Base-by-base conservation (phyloP, 2,113 vertebrate genomes). In the Oncorhynchus masou region DNA sequence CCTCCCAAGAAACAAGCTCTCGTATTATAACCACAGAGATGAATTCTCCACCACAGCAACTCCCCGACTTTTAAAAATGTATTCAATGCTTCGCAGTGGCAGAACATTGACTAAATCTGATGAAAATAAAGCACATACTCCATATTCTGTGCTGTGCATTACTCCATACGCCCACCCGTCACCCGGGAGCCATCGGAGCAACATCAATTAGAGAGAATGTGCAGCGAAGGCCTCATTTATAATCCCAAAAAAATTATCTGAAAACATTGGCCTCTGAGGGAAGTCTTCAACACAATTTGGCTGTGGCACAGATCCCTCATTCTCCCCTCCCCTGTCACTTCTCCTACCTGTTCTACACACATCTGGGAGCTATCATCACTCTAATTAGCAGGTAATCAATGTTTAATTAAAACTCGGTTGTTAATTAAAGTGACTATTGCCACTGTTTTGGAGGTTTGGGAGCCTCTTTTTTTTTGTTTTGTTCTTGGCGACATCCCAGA, bases 321-420 rank as follows among this genome's bases (percentile, higher is more conserved):
- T 83, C 81, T 84, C 79, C 87, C 83, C 78, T 19, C 71, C 69
- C 79, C 88, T 83, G 68, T 70, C 68, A 48, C 20, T 16, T 45
- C 20, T 24, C 34, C 20, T 88, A 90, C 88, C 84, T 88, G 76
- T 77, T 87, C 77, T 81, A 72, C 87, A 74, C 87, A 88, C 91
- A 93, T 94, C 94, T 94, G 90, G 91, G 93, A 94, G 94, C 90
- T 89, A 94, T 96, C 94, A 95, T 93, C 93, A 91, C 69, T 90
- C 93, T 95, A 95, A 96, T 96, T 94, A 95, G 93, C 92, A 92
- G 90, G 90, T 95, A 95, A 95, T 96, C 94, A 91, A 95, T 95
- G 94, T 95, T 96, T 96, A 94, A 96, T 97, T 96, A 96, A 96
- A 95, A 94, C 84, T 79, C 90, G 88, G 87, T 90, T 91, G 92